These are phyloP conservation scores for Rhegmatorhina hoffmannsi DNA, from an alignment of 2,113 vertebrate genomes.

Conservation along the genomic window DNA sequence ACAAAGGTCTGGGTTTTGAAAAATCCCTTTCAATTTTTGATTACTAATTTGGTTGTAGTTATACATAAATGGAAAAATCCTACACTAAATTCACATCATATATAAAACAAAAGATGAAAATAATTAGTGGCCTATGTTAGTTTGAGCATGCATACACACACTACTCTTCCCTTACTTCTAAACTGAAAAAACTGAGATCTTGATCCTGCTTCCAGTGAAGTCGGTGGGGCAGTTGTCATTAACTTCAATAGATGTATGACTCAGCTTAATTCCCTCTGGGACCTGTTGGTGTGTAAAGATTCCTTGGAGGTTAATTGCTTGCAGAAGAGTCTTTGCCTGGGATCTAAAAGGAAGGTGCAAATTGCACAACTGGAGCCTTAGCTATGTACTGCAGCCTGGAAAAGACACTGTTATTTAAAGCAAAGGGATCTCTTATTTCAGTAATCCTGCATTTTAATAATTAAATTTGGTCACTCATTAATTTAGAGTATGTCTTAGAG, in stretches of 20 bases:
- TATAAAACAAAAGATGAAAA: neutral
- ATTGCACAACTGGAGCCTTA: neutral
- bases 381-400: neutral
- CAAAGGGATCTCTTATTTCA: neutral
- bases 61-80: neutral
- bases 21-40: neutral
- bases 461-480: neutral
- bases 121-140: neutral
- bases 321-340: neutral
- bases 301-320: constrained; percentile 48
- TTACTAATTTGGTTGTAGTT: neutral
- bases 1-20: constrained; percentile 2
- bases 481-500: neutral
- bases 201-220: neutral
- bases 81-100: neutral
- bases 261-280: neutral
- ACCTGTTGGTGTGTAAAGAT: neutral
- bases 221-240: neutral
- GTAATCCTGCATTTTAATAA: neutral
- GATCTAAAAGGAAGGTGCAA: neutral
- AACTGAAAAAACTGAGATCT: neutral
- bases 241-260: neutral
- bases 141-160: neutral
- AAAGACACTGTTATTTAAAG: neutral
- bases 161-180: neutral